Base-by-base conservation (phyloP, 2,113 vertebrate species). In the Pterocles orientalis region DNA sequence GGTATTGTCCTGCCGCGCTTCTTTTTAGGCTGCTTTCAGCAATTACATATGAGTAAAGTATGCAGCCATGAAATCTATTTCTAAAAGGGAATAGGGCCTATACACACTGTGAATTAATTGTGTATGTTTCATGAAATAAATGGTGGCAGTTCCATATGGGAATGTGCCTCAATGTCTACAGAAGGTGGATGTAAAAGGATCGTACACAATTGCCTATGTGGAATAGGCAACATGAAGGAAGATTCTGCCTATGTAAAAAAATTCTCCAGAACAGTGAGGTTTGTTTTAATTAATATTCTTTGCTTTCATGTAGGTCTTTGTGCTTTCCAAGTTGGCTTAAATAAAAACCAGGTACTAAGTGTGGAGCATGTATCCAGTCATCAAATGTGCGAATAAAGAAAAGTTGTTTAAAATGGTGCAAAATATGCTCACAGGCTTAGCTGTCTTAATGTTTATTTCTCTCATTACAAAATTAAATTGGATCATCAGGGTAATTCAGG, bases 11-110 rank as follows among this genome's bases (percentile, higher is more conserved):
- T 66, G 34, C 51, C 64, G 33, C 3, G 1, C 53, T 66, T 11
- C 4, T 56, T 39, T 78, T 81, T 36, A 39, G 64, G 31, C 28
- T 50, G 6, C 3, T 68, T 82, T 39, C 23, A 64, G 12, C 13
- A 14, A 18, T 9, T 24, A 1, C 1, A 1, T 54, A 0, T 1
- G 18, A 79, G 20, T 6, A 36, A 77, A 4, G 17, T 18, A 10
- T 12, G 8, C 11, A 25, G 33, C 18, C 7, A 4, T 25, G 11
- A 12, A 25, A 0, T 51, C 13, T 57, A 1, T 48, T 61, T 56
- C 12, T 70, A 19, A 86, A 72, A 61, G 8, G 61, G 10, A 56
- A 6, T 3, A 29, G 9, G 4, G 14, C 8, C 6, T 57, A 7
- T 28, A 6, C n/a, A 3, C 12, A 28, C 31, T 51, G 15, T 51